A percentile compares a stretch with the other conserved stretches of the same genome.
Conservation (phyloP, 2,113 vertebrate genomes). For the Halichoerus grypus region DNA sequence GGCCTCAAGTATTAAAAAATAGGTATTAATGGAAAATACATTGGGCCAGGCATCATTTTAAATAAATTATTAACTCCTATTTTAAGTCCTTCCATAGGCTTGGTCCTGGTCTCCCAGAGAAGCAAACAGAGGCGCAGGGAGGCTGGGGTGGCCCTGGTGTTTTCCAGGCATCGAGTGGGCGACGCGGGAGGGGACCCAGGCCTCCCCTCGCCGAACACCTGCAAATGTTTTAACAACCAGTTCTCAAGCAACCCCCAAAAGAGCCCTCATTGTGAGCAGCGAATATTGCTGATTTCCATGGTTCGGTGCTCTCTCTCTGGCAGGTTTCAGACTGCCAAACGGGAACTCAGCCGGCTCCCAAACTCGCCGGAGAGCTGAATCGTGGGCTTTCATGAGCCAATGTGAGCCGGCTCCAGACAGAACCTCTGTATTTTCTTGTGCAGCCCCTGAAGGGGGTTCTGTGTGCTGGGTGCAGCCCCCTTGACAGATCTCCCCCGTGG, state of each 20-base stretch:
- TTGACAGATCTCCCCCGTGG: background rate
- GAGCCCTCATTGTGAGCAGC: background rate
- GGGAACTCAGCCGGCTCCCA: background rate
- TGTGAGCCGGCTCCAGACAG: background rate
- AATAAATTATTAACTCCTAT: background rate
- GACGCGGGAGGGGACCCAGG: background rate
- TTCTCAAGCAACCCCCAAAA: background rate
- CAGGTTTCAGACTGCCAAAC: background rate
- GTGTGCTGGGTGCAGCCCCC: background rate
- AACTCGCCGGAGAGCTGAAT: background rate
- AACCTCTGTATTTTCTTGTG: background rate
- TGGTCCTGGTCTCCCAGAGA: background rate
- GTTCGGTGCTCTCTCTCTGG: background rate
- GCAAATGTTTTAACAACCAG: background rate
- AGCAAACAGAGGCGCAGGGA: background rate
- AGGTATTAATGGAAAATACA: background rate
- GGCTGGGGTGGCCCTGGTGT: too few species aligned
- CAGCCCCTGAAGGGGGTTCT: background rate
- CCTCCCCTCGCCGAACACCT: rapidly evolving
- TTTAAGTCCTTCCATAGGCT: background rate
- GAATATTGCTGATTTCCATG: too few species aligned
- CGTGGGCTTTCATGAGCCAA: background rate
- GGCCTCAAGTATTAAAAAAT: background rate
- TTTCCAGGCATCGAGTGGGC: background rate
- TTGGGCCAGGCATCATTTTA: background rate